Conservation (phyloP, 2,888 invertebrate genomes). For the Boloria selene region DNA sequence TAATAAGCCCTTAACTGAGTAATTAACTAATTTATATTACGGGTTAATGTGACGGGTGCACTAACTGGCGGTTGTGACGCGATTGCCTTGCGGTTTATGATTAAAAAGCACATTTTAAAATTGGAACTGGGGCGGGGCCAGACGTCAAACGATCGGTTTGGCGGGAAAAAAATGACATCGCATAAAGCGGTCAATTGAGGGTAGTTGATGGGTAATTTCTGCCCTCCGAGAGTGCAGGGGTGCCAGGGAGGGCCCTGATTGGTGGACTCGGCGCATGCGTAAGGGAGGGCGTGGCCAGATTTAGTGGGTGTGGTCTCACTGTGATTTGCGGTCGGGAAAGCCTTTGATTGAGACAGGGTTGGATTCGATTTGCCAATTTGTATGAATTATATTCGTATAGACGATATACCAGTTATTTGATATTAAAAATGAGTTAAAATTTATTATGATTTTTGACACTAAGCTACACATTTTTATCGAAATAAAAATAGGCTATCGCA, state of each 20-base stretch:
- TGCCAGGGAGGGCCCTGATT: conserved; percentile 54
- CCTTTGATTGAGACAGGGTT: conserved; percentile 73
- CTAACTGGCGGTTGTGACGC: conserved; percentile 51
- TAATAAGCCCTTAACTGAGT: conserved; percentile 9
- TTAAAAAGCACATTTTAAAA: conserved; percentile 69
- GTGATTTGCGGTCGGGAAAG: conserved; percentile 78
- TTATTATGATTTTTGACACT: too few relatives aligned
- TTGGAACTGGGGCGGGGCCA: conserved; percentile 65
- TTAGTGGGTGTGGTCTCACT: conserved; percentile 73
- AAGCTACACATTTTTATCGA: too few relatives aligned
- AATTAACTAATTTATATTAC: conserved; percentile 31
- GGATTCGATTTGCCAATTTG: conserved; percentile 40
- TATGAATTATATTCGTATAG: conserved; percentile 6
- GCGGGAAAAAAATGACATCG: conserved; percentile 76
- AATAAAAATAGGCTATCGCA: too few relatives aligned
- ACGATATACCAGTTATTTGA: background rate
- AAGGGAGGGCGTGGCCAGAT: conserved; percentile 62
- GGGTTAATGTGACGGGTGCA: conserved; percentile 50
- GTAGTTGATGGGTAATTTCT: conserved; percentile 55
- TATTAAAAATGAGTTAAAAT: too few relatives aligned
- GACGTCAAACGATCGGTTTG: conserved; percentile 67
- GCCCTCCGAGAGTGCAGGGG: conserved; percentile 45
- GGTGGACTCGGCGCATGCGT: conserved; percentile 67
- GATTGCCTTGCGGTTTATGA: conserved; percentile 68
- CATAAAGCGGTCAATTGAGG: conserved; percentile 72